Evolutionary conservation across 2,797 vertebrate species (phyloP).

Genomic region (Pelochelys cantorii): DNA sequence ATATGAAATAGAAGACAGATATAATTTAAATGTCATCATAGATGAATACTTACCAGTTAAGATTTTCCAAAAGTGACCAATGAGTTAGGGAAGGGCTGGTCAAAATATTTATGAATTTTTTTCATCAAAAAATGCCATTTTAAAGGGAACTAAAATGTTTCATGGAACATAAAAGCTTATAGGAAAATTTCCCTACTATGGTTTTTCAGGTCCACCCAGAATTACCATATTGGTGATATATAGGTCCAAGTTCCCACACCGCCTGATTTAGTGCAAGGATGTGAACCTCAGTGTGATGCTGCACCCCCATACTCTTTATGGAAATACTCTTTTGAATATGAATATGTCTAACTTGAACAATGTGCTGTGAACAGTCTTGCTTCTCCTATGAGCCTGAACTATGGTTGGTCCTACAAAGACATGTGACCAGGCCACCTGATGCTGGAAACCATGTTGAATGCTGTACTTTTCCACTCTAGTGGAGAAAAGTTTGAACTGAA

Average conservation of each 20-base stretch:
- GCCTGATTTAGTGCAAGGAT: not conserved
- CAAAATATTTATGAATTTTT: not conserved
- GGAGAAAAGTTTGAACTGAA: too few species aligned
- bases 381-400: too few species aligned
- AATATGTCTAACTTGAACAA: too few species aligned
- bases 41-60: not conserved
- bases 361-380: too few species aligned
- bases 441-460: too few species aligned
- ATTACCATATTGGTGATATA: not conserved
- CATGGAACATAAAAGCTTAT: not conserved
- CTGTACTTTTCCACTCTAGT: too few species aligned
- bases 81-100: not conserved
- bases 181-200: not conserved
- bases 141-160: not conserved
- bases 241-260: not conserved
- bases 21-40: slow-evolving; percentile 30
- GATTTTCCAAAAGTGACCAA: not conserved
- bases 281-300: not conserved
- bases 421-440: too few species aligned
- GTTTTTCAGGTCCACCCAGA: not conserved
- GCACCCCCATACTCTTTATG: too few species aligned
- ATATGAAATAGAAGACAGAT: slow-evolving; percentile 38
- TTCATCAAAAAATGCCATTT: not conserved
- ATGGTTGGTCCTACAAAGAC: too few species aligned
- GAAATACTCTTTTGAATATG: too few species aligned